phyloP scores from a whole-genome alignment of 2,888 invertebrate species.

The Agriopis marginaria region DNA sequence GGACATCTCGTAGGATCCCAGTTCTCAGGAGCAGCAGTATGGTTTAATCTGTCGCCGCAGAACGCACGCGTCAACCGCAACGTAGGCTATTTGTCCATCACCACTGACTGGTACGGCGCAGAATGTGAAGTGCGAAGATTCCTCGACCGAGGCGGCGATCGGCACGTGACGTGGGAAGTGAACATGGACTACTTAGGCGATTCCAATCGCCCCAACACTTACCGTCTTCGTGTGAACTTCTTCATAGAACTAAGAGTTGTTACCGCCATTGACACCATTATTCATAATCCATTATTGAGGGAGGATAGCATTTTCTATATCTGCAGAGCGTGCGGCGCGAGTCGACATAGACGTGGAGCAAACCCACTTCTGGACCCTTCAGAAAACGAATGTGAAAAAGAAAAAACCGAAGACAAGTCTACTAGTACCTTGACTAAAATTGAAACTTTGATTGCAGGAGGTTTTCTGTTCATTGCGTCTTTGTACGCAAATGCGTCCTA shows the following conservation, averaged over 20 bases:
- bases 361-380: no score
- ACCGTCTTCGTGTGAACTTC: conserved; percentile 6
- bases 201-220: conserved; percentile 9
- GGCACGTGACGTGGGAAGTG: conserved; percentile 7
- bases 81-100: conserved; percentile 24
- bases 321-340: conserved; percentile 10
- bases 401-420: no score
- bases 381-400: no score
- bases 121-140: conserved; percentile 28
- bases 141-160: conserved; percentile 6
- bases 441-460: no score
- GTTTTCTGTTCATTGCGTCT: no score
- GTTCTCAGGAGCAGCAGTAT: conserved; percentile 28
- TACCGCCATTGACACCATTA: conserved; percentile 1
- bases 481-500: no score
- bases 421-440: no score
- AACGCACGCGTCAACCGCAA: conserved; percentile 32
- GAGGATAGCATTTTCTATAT: conserved; percentile 9
- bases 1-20: conserved; percentile 34
- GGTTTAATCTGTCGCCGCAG: conserved; percentile 37
- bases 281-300: conserved; percentile 1
- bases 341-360: background rate
- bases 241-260: background rate
- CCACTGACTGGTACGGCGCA: conserved; percentile 33
- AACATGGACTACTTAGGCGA: conserved; percentile 1